Evolutionary conservation across 2,888 invertebrate genomes (phyloP), one percentile per base, ranked within the genome.

Genomic region (Aspidiotus rigidus): DNA sequence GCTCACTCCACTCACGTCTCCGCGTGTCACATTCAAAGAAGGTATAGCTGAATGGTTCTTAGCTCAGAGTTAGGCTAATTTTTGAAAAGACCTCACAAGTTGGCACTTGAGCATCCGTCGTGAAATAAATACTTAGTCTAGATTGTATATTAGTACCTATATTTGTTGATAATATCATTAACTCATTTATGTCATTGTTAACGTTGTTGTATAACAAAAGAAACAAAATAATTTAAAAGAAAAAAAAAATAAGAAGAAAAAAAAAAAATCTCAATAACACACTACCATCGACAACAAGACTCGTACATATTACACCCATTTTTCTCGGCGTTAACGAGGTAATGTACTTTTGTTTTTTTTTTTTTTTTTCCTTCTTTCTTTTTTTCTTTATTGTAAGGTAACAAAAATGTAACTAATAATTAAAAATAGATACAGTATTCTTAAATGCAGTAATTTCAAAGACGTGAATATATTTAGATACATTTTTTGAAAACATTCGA

Each of bases 391-490:
- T 28, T 17, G 17, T 54, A 63, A 63, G 63, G 63, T 63, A 63
- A 63, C 63, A 54, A 63, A 28, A 63, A 53, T 63, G 63, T 63
- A 63, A 63, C 63, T 63, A 63, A 28, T 53, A 63, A 63, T 40
- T 63, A 63, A 63, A 63, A 28, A 28, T 28, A 28, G 15, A 64
- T 64, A 64, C 40, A 53, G 16, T 39, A 44, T 44, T 64, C 56
- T 64, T 56, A 64, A 64, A 64, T 64, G 64, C 64, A 64, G 64
- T 41, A 64, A 64, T 64, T 64, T 64, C 64, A 56, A 56, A 64
- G 64, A 64, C 64, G 64, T 55, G 64, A 64, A 54, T 28, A 28
- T 28, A 28, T 28, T 28, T 28, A 28, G 28, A 28, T 28, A 28
- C 28, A 28, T 28, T 28, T n/a, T 28, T 28, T 28, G 28, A 28